phyloP scores from a whole-genome alignment of 1,140 invertebrate species.

The Drosophila nannoptera region DNA sequence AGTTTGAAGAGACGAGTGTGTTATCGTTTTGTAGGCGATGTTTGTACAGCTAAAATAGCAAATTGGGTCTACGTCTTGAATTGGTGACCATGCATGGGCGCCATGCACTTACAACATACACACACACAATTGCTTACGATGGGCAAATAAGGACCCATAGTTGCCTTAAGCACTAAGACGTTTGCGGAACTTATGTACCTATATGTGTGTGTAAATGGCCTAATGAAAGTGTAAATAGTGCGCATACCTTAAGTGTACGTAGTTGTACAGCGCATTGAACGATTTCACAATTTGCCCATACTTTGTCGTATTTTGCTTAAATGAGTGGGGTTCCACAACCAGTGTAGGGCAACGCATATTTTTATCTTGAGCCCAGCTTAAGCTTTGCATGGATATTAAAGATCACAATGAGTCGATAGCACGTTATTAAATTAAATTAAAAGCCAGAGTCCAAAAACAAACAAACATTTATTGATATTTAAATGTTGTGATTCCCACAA shows the following conservation, averaged over 20 bases:
- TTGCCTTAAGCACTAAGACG: slow-evolving; percentile 68
- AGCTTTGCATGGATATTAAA: slow-evolving; percentile 5
- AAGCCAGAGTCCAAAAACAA: slow-evolving; percentile 66
- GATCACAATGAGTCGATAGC: slow-evolving; percentile 10
- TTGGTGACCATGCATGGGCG: slow-evolving; percentile 23
- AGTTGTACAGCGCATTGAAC: too few relatives aligned
- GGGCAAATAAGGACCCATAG: slow-evolving; percentile 46
- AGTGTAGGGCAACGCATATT: slow-evolving; percentile 53
- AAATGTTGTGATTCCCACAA: slow-evolving; percentile 52
- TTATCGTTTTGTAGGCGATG: slow-evolving; percentile 55
- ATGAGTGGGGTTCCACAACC: background rate
- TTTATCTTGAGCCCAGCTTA: slow-evolving; percentile 42
- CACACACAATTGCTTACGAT: slow-evolving; percentile 41
- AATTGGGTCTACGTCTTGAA: slow-evolving; percentile 49
- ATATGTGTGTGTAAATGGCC: slow-evolving; percentile 22
- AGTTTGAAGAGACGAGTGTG: slow-evolving; percentile 27
- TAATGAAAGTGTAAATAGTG: slow-evolving; percentile 70
- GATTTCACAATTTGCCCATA: too few relatives aligned
- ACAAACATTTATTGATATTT: slow-evolving; percentile 74
- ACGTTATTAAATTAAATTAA: slow-evolving; percentile 75
- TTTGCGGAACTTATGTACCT: slow-evolving; percentile 56
- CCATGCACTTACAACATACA: slow-evolving; percentile 16
- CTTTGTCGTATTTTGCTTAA: too few relatives aligned
- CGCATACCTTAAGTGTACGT: slow-evolving; percentile 6
- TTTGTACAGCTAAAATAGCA: slow-evolving; percentile 59